A percentile compares a stretch with the other conserved stretches of the same genome.
Conservation (phyloP, 2,888 invertebrate species). For the Isoperla grammatica region DNA sequence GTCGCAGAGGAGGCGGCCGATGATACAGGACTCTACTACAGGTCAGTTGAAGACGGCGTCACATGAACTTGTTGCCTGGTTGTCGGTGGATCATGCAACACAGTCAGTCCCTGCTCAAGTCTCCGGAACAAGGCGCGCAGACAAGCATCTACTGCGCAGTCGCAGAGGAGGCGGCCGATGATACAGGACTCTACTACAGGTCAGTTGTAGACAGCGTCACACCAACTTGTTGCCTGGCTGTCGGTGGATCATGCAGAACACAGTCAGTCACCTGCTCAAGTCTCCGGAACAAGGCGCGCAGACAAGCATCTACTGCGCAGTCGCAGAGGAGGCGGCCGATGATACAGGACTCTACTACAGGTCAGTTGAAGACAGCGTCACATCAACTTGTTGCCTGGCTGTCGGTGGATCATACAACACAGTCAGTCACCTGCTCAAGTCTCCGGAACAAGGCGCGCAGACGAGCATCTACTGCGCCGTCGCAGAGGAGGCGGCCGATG, state of each 20-base stretch:
- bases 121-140: constrained; percentile 44
- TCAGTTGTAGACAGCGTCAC: no score
- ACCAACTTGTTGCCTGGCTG: constrained; percentile 51
- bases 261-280: constrained; percentile 49
- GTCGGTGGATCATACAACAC: constrained; percentile 43
- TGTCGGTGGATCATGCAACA: constrained; percentile 44
- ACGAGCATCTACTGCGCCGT: constrained; percentile 44
- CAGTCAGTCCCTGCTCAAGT: constrained; percentile 40
- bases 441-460: constrained; percentile 44
- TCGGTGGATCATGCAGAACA: constrained; percentile 39
- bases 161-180: constrained; percentile 41
- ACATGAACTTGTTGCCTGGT: constrained; percentile 46
- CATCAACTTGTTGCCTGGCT: constrained; percentile 45
- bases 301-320: constrained; percentile 44
- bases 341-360: constrained; percentile 47
- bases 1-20: constrained; percentile 42
- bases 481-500: constrained; percentile 41
- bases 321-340: constrained; percentile 42
- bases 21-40: constrained; percentile 47
- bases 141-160: constrained; percentile 44
- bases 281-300: constrained; percentile 52
- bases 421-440: constrained; percentile 40
- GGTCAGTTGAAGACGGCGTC: constrained; percentile 49
- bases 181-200: constrained; percentile 47
- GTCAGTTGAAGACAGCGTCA: constrained; percentile 51